Evolutionary conservation across 2,888 invertebrate species (phyloP), one percentile per base, ranked within the genome.

Genomic region (Nebria salina): DNA sequence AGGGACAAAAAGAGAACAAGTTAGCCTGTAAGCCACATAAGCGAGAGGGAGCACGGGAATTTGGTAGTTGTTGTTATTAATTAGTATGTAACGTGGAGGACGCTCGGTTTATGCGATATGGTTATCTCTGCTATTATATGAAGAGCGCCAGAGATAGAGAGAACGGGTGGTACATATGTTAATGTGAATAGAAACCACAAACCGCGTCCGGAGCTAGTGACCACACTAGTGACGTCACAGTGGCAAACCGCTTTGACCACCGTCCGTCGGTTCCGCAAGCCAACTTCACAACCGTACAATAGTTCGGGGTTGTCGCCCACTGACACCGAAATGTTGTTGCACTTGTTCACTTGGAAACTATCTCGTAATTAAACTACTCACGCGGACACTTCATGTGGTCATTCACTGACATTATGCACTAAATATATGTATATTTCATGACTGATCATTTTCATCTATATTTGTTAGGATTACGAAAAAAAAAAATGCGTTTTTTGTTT

Each of bases 181-280:
- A 86, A 86, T 87, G 86, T 86, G 86, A 86, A 87, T 86, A 84
- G 82, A 82, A 80, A 83, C 86, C 86, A 83, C 86, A 86, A 85
- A 84, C 86, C 86, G 85, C 86, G 73, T 70, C 70, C 70, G 70
- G 70, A 70, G 70, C 70, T 25, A 70, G 75, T 86, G 83, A 86
- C 86, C 86, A 86, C 85, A 84, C 84, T 86, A 84, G 84, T 86
- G 86, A 86, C 86, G 86, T 86, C 86, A 86, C 84, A 82, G 84
- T 84, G 86, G 86, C 86, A 83, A 82, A 85, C 86, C 87, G 86
- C 86, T 83, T 13, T 70, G 34, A 70, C 70, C 75, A 75, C 75
- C 80, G 75, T 25, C 66, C 79, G 70, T 70, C 68, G 79, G 65
- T n/a, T 75, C 54, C 64, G 70, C 65, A 25, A 64, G 64, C 41